These are phyloP conservation scores for Sesamia nonagrioides DNA, from an alignment of 1,140 invertebrate species.

Conservation along the genomic window DNA sequence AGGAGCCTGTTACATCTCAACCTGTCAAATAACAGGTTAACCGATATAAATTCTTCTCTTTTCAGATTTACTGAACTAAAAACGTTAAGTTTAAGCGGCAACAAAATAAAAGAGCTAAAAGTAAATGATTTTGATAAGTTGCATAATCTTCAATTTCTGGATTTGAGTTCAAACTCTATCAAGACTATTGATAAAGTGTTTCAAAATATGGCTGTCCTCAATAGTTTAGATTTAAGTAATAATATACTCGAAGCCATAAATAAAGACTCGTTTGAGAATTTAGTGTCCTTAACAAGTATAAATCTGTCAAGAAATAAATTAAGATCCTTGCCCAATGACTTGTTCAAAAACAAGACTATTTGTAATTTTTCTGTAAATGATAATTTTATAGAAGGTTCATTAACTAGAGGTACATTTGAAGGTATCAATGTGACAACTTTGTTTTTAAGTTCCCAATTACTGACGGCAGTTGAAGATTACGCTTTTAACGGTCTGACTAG, in stretches of 20 bases:
- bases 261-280: constrained; percentile 60
- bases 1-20: constrained; percentile 58
- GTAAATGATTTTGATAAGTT: constrained; percentile 59
- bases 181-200: constrained; percentile 61
- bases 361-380: constrained; percentile 59
- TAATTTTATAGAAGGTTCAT: constrained; percentile 63
- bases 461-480: constrained; percentile 64
- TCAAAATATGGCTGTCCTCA: constrained; percentile 53
- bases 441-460: constrained; percentile 64
- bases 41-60: constrained; percentile 63
- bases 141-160: constrained; percentile 54
- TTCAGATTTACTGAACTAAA: constrained; percentile 62
- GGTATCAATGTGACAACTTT: constrained; percentile 61
- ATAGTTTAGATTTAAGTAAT: constrained; percentile 60
- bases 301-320: constrained; percentile 66
- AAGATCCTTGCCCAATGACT: constrained; percentile 56
- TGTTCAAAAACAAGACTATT: constrained; percentile 68
- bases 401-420: constrained; percentile 66
- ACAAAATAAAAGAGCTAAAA: constrained; percentile 61
- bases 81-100: constrained; percentile 60
- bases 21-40: constrained; percentile 62
- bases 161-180: constrained; percentile 65
- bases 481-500: constrained; percentile 64
- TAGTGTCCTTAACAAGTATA: constrained; percentile 53
- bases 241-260: constrained; percentile 61